Percentiles rank a stretch among this genome's conserved stretches.
phyloP scores from a whole-genome alignment of 2,797 vertebrate species.

The Pogoniulus pusillus region DNA sequence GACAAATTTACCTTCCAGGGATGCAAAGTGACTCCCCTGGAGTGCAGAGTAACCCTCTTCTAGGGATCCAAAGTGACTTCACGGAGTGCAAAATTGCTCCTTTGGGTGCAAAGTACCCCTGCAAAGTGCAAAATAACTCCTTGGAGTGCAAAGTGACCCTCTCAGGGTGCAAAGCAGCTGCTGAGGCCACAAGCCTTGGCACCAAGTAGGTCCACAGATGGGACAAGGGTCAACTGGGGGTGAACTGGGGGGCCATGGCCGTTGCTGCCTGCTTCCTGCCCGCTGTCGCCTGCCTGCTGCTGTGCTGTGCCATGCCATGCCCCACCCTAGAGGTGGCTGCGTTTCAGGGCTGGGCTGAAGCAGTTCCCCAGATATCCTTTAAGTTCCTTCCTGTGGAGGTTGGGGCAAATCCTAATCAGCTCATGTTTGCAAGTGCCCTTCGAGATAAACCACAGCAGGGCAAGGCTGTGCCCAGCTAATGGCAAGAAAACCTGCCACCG shows the following conservation, averaged over 20 bases:
- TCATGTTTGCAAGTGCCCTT: constrained; percentile 55
- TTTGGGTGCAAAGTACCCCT: rapidly evolving
- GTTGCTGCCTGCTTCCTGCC: not conserved
- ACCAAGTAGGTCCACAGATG: rapidly evolving
- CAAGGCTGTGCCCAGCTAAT: constrained; percentile 11
- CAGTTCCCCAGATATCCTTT: constrained; percentile 37
- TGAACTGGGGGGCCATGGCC: not conserved
- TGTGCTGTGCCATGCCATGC: not conserved
- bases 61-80: not conserved
- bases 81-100: not conserved
- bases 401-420: constrained; percentile 57
- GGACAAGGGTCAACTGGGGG: not conserved
- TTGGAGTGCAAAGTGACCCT: not conserved
- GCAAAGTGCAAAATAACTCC: not conserved
- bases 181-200: not conserved
- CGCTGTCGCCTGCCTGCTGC: too few species aligned
- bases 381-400: constrained; percentile 63
- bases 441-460: constrained; percentile 26
- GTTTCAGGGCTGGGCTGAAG: constrained; percentile 27
- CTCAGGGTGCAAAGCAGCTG: not conserved
- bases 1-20: too few species aligned
- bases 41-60: not conserved
- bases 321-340: constrained; percentile 48
- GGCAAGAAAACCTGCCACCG: not conserved
- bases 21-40: rapidly evolving